Conservation (phyloP, 2,797 vertebrate species). For the Mallotus villosus region DNA sequence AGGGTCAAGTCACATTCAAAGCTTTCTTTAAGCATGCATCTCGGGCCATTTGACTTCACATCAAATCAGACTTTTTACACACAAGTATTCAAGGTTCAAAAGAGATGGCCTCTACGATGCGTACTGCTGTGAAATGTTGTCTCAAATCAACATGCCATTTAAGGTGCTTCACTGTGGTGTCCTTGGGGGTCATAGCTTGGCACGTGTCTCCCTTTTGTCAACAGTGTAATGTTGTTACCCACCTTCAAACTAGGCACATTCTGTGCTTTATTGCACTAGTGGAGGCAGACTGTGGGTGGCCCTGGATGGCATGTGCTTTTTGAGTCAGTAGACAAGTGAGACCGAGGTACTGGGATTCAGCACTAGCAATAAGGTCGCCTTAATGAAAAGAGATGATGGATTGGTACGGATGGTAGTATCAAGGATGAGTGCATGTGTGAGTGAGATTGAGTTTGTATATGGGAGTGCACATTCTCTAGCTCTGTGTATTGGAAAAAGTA, state of each 20-base stretch:
- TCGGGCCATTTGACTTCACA: too few relatives aligned
- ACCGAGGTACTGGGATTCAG: not conserved
- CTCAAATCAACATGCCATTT: not conserved
- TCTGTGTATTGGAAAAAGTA: not conserved
- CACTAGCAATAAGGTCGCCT: not conserved
- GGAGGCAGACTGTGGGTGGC: not conserved
- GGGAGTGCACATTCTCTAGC: not conserved
- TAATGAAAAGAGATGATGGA: not conserved
- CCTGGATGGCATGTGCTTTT: not conserved
- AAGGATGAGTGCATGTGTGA: not conserved
- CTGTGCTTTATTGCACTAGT: not conserved
- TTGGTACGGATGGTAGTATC: not conserved
- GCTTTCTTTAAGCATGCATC: too few relatives aligned
- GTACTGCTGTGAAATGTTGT: not conserved
- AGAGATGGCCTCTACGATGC: too few relatives aligned
- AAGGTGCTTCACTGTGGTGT: not conserved
- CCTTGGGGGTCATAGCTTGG: not conserved
- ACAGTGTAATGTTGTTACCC: not conserved
- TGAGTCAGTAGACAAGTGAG: slow-evolving; percentile 6
- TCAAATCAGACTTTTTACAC: too few relatives aligned
- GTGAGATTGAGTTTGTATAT: not conserved
- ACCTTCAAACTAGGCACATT: not conserved
- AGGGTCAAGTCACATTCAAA: too few relatives aligned
- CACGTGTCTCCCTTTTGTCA: too few relatives aligned
- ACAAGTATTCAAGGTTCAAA: too few relatives aligned